Percentiles rank a stretch among this genome's conserved stretches.
These are phyloP conservation scores for Pachycephala philippinensis DNA, from an alignment of 2,113 vertebrate species.

Conservation along the genomic window DNA sequence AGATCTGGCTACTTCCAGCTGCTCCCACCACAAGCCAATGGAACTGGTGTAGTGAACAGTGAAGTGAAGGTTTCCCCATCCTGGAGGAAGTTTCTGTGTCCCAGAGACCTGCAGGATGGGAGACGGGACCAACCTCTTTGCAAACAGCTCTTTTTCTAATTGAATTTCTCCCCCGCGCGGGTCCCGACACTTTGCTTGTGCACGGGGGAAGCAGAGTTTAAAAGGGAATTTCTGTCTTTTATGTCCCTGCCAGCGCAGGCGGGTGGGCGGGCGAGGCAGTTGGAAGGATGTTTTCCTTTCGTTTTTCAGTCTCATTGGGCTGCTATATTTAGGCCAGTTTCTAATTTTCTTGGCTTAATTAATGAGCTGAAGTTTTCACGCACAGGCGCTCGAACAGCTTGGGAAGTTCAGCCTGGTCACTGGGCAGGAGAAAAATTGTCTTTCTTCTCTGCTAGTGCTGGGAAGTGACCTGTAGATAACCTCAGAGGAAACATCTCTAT, in stretches of 20 bases:
- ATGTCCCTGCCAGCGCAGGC: background rate
- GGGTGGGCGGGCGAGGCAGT: background rate
- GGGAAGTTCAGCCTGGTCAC: conserved; percentile 18
- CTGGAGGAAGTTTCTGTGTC: background rate
- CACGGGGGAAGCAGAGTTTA: background rate
- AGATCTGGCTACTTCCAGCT: background rate
- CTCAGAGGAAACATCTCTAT: background rate
- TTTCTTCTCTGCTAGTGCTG: background rate
- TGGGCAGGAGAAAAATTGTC: background rate
- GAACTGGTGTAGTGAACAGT: background rate
- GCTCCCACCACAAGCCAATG: background rate
- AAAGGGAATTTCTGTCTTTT: conserved; percentile 9
- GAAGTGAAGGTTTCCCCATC: background rate
- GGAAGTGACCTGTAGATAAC: background rate
- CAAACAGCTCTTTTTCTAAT: background rate
- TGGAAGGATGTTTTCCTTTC: background rate
- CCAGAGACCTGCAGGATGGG: background rate
- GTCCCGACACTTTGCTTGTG: background rate
- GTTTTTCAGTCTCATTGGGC: background rate
- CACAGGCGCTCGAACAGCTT: background rate
- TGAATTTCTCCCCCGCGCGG: background rate
- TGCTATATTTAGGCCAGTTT: conserved; percentile 37
- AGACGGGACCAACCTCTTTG: background rate
- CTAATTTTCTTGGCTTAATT: conserved; percentile 46
- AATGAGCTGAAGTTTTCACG: conserved; percentile 31